Evolutionary conservation across 1,140 invertebrate genomes (phyloP).

Genomic region (Globodera ellingtonae): DNA sequence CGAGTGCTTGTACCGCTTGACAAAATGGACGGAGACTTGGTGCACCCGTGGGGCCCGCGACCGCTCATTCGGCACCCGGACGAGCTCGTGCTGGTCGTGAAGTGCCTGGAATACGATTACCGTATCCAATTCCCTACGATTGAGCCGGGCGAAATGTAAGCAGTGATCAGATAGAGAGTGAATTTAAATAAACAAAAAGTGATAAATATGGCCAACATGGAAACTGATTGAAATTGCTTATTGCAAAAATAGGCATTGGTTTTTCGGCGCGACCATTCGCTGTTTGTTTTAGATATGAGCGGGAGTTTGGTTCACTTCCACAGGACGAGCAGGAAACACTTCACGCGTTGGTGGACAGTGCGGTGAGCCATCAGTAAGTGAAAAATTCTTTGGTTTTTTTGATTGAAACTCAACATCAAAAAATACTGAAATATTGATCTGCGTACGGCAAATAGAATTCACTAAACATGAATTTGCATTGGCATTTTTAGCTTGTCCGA

Average conservation of each 20-base stretch:
- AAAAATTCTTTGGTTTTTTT: conserved; percentile 8
- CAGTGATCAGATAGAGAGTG: conserved; percentile 20
- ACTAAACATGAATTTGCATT: too few species aligned
- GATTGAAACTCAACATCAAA: not conserved
- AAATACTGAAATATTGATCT: too few species aligned
- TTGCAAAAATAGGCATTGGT: too few species aligned
- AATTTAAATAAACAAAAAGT: not conserved
- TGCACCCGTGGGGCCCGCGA: conserved; percentile 51
- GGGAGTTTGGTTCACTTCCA: conserved; percentile 25
- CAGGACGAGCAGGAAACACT: conserved; percentile 37
- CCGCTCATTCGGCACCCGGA: conserved; percentile 37
- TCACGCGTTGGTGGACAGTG: conserved; percentile 35
- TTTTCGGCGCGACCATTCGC: not conserved
- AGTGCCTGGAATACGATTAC: conserved; percentile 49
- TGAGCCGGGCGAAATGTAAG: conserved; percentile 24
- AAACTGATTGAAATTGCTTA: not conserved
- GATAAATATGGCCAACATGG: too few species aligned
- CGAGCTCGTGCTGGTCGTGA: conserved; percentile 43
- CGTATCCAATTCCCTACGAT: conserved; percentile 39
- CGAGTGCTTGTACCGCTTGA: conserved; percentile 43
- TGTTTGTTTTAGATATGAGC: conserved; percentile 31
- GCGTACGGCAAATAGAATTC: too few species aligned
- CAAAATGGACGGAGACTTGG: conserved; percentile 27
- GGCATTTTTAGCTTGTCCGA: conserved; percentile 29
- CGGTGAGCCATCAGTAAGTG: conserved; percentile 27